A percentile compares a stretch with the other conserved stretches of the same genome.
These are phyloP conservation scores for Callospermophilus lateralis DNA, from an alignment of 2,113 vertebrate genomes.

Conservation along the genomic window DNA sequence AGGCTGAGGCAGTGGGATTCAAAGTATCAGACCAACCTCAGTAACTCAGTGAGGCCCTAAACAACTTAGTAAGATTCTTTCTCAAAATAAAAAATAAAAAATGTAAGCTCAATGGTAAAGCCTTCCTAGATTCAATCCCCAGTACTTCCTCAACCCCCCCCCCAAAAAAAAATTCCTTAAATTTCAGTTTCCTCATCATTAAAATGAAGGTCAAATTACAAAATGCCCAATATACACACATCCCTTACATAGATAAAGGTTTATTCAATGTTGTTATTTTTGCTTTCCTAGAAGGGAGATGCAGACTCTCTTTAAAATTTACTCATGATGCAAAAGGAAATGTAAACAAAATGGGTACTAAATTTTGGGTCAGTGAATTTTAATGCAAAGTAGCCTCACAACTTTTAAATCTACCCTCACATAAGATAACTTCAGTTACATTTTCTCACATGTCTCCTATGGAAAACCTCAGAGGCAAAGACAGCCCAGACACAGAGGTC, in stretches of 20 bases:
- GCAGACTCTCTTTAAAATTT: conserved; percentile 13
- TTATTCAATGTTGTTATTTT: neutral
- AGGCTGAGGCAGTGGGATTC: no score
- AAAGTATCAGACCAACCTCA: no score
- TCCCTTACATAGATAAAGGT: neutral
- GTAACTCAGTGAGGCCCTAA: no score
- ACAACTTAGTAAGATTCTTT: no score
- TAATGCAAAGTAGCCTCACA: neutral
- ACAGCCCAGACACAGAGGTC: neutral
- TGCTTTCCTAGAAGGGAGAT: neutral
- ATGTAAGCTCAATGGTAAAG: no score
- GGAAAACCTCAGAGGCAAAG: neutral
- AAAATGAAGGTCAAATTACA: conserved; percentile 40
- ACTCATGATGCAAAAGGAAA: neutral
- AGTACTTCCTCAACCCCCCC: no score
- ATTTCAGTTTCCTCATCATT: conserved; percentile 43
- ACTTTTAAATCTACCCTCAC: conserved; percentile 13
- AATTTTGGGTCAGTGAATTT: neutral
- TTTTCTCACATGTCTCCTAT: neutral
- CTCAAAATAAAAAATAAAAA: no score
- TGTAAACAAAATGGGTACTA: neutral
- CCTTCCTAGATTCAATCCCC: no score
- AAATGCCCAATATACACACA: neutral
- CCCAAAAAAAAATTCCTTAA: neutral
- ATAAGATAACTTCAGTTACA: neutral